Conservation (phyloP, 1,140 invertebrate species). For the Hermetia illucens region DNA sequence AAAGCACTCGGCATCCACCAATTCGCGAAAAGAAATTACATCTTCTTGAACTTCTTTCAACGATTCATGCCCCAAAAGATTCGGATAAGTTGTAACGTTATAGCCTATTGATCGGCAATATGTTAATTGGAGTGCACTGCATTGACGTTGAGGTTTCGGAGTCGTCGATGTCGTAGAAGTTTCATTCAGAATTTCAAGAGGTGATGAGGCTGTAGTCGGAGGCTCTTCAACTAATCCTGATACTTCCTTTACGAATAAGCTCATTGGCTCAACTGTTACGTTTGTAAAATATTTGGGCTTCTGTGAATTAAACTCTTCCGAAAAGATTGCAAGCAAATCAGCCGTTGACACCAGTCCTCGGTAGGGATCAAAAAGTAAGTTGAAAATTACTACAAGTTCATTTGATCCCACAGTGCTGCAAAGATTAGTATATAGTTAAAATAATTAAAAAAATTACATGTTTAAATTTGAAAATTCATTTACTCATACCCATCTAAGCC, state of each 20-base stretch:
- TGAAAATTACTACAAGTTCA: constrained; percentile 56
- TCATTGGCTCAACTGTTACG: constrained; percentile 47
- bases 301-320: constrained; percentile 21
- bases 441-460: constrained; percentile 1
- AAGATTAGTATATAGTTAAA: constrained; percentile 7
- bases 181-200: constrained; percentile 22
- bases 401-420: constrained; percentile 42
- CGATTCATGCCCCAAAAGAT: constrained; percentile 52
- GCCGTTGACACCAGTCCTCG: constrained; percentile 26
- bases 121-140: constrained; percentile 44
- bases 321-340: constrained; percentile 22
- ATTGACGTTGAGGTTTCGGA: constrained; percentile 41
- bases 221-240: constrained; percentile 25
- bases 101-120: constrained; percentile 62
- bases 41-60: constrained; percentile 55
- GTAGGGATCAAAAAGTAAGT: constrained; percentile 50
- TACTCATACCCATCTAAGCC: constrained; percentile 55
- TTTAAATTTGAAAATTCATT: neutral
- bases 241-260: constrained; percentile 47
- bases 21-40: constrained; percentile 67
- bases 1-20: constrained; percentile 79
- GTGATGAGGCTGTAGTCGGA: constrained; percentile 22
- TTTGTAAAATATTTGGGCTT: constrained; percentile 42
- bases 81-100: constrained; percentile 73
- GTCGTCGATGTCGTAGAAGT: constrained; percentile 21